phyloP scores from a whole-genome alignment of 2,113 vertebrate genomes.

The human region GRCh38 chr9:106718001-106718500 shows the following conservation, averaged over 20 bases:
- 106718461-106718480: background rate
- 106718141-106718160: background rate
- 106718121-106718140: background rate
- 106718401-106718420: background rate
- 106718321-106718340: background rate
- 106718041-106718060: background rate
- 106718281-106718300: background rate
- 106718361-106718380: background rate
- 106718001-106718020: constrained; percentile 65
- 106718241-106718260: background rate
- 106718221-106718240: background rate
- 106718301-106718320: background rate
- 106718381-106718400: background rate
- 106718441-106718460: background rate
- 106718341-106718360: background rate
- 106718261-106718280: background rate
- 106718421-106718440: background rate
- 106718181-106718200: background rate
- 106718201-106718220: background rate
- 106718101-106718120: background rate
- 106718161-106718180: background rate
- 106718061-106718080: background rate
- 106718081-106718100: background rate
- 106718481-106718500: background rate
- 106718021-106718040: constrained; percentile 27